These are phyloP conservation scores for Amphibalanus amphitrite DNA, from an alignment of 1,140 invertebrate species.

Conservation along the genomic window DNA sequence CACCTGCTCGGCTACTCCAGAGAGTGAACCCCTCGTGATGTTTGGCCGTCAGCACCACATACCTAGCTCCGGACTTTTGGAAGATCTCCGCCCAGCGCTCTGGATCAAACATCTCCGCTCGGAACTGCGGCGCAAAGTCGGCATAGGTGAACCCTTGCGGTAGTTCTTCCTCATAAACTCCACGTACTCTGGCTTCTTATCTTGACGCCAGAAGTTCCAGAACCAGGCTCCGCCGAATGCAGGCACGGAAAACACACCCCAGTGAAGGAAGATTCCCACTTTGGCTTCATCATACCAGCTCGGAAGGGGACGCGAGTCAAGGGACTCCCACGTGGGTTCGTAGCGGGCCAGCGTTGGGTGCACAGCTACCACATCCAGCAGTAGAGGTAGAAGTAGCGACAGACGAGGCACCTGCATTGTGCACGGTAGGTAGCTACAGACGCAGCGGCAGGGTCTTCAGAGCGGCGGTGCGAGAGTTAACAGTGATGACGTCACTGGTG, in stretches of 20 bases:
- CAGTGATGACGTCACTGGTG: too few species aligned
- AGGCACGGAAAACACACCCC: constrained; percentile 36
- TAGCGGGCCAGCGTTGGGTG: constrained; percentile 8
- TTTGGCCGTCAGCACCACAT: constrained; percentile 78
- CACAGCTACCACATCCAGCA: too few species aligned
- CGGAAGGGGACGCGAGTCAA: constrained; percentile 27
- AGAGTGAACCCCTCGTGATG: constrained; percentile 67
- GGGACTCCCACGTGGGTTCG: constrained; percentile 23
- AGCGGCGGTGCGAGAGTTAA: too few species aligned
- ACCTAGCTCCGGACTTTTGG: constrained; percentile 48
- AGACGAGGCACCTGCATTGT: too few species aligned
- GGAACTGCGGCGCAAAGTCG: constrained; percentile 64
- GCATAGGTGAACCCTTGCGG: constrained; percentile 64
- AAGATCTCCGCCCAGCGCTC: constrained; percentile 57
- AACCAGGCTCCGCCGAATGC: constrained; percentile 27
- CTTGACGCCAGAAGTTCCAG: constrained; percentile 21
- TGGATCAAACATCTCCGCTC: constrained; percentile 62
- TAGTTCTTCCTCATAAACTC: constrained; percentile 37
- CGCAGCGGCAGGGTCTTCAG: too few species aligned
- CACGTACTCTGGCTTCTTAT: constrained; percentile 6
- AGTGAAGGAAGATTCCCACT: too few species aligned
- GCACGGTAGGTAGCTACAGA: too few species aligned
- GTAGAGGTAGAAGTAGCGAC: too few species aligned
- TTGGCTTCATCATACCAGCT: constrained; percentile 32
- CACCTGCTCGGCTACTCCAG: constrained; percentile 71